Evolutionary conservation across 1,140 invertebrate species (phyloP), one percentile per base, ranked within the genome.

Genomic region (Hyles vespertilio): DNA sequence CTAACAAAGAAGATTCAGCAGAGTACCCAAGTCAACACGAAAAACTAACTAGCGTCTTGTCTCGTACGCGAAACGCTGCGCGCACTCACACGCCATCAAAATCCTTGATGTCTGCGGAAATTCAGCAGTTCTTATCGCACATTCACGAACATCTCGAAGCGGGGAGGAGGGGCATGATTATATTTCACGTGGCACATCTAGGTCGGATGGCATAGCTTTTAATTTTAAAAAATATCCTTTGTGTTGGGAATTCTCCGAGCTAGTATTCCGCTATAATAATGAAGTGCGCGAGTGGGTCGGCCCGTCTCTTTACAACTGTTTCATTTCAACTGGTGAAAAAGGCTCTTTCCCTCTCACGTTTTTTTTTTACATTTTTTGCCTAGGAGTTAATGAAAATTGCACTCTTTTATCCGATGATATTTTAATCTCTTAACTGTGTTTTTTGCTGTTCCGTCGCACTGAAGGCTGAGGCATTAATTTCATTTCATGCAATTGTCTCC

Each of bases 281-380:
- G 74, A 70, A 68, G 65, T 50, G 59, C 56, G 51, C 58, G 67
- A 77, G 67, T 72, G 60, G 69, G 70, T 67, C 70, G 66, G 54
- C 40, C 56, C 57, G 62, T 57, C 58, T 65, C 71, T 73, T 74
- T 63, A 44, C 67, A 78, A 69, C 36, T 68, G 65, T 57, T 60
- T 53, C 62, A 62, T 65, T 62, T 56, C 36, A 7, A 57, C 51
- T 44, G 40, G 32, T 44, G 46, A 43, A 53, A 53, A 44, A 53
- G 36, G 51, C 22, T 53, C 36, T 53, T 10, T 47, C 46, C 12
- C 46, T 47, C 7, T 45, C 46, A n/a, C 32, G 32, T 51, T 51
- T 34, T 51, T 34, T 51, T 33, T 34, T 51, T 51, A 7, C 10
- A 6, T 1, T 51, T 51, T 33, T 3, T 6, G 3, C 34, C 32